A percentile compares a stretch with the other conserved stretches of the same genome.
Conservation (phyloP, 2,797 vertebrate species). For the Morus bassanus region DNA sequence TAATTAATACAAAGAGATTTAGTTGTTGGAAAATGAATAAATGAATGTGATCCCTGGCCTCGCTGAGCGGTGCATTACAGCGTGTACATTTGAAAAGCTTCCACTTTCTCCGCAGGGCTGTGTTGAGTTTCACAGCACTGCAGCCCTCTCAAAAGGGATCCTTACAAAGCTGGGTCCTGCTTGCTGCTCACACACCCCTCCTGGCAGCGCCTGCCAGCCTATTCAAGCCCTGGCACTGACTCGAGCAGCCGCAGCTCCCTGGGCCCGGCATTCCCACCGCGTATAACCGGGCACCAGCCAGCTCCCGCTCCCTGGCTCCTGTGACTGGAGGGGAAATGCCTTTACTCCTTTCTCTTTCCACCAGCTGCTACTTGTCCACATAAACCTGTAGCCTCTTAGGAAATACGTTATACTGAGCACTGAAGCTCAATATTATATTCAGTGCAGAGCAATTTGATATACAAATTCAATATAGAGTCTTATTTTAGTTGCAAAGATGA, state of each 20-base stretch:
- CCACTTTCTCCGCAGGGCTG: neutral
- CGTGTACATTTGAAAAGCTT: slow-evolving; percentile 25
- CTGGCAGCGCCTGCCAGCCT: neutral
- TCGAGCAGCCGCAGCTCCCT: neutral
- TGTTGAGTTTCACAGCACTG: neutral
- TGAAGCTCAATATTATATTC: neutral
- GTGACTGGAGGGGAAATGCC: neutral
- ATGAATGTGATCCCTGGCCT: neutral
- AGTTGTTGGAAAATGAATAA: slow-evolving; percentile 9
- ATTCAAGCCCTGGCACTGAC: neutral
- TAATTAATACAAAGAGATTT: slow-evolving; percentile 42
- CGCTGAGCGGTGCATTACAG: neutral
- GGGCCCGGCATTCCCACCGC: neutral
- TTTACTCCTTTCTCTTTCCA: neutral
- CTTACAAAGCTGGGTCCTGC: slow-evolving; percentile 30
- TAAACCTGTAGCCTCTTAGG: neutral
- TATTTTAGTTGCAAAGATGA: neutral
- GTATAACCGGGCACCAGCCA: neutral
- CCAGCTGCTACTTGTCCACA: neutral
- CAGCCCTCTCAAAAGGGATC: slow-evolving; percentile 29
- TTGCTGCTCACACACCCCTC: neutral
- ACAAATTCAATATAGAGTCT: neutral
- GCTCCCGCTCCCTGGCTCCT: neutral
- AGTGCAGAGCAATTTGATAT: neutral
- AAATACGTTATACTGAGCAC: neutral